Evolutionary conservation across 2,888 invertebrate species (phyloP).

Genomic region (Stenolophus ochropezus): DNA sequence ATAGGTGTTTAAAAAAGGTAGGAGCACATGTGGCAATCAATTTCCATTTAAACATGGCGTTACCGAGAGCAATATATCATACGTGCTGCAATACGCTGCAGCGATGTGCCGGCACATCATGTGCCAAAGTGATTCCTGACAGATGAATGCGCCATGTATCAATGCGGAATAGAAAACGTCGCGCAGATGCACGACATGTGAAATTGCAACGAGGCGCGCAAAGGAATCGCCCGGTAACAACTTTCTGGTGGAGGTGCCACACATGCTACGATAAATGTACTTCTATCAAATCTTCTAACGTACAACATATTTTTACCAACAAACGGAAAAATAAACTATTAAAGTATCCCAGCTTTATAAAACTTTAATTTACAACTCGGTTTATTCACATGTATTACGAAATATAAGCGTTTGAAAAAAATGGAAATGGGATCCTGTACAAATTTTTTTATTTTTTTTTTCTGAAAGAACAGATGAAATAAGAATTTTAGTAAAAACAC

Average conservation of each 20-base stretch:
- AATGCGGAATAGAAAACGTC: slow-evolving; percentile 16
- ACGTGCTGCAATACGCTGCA: slow-evolving; percentile 10
- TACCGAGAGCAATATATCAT: slow-evolving; percentile 38
- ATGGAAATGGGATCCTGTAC: no score
- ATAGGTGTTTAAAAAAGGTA: slow-evolving; percentile 4
- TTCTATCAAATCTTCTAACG: no score
- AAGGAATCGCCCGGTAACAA: background rate
- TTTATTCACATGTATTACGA: no score
- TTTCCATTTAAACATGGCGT: slow-evolving; percentile 52
- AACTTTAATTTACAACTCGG: no score
- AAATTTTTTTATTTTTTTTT: background rate
- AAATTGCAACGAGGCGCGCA: background rate
- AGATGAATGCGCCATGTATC: slow-evolving; percentile 35
- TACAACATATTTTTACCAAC: no score
- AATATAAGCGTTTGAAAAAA: no score
- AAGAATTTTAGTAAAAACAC: no score
- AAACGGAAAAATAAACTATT: no score
- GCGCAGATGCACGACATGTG: background rate
- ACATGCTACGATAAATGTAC: background rate
- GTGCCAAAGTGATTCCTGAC: slow-evolving; percentile 35
- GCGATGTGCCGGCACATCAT: slow-evolving; percentile 19
- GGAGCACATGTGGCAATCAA: slow-evolving; percentile 27
- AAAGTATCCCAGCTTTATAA: no score
- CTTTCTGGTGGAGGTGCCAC: background rate
- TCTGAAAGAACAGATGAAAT: background rate